A percentile compares a stretch with the other conserved stretches of the same genome.
phyloP scores from a whole-genome alignment of 2,113 vertebrate genomes.

The Pachyramphus minor region DNA sequence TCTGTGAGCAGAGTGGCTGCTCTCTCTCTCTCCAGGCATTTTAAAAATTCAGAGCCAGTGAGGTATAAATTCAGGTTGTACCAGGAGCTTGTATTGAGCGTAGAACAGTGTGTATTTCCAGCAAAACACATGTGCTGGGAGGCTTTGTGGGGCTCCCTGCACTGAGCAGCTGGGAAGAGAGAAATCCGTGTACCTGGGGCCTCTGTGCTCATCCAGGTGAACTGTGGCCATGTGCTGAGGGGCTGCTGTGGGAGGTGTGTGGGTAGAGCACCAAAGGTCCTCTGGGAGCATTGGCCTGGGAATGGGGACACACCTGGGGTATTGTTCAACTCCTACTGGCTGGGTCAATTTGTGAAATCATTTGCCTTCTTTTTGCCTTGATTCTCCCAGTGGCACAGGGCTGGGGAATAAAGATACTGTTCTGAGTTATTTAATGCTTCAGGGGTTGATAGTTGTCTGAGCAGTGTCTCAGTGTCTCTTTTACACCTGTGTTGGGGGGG shows the following conservation, averaged over 20 bases:
- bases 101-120: neutral
- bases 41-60: neutral
- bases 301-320: neutral
- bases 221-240: neutral
- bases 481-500: neutral
- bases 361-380: neutral
- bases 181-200: fast-evolving
- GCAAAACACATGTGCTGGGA: neutral
- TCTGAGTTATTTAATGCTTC: neutral
- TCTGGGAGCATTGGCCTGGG: neutral
- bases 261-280: neutral
- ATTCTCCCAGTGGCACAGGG: neutral
- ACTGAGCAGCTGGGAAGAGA: neutral
- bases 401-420: neutral
- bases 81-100: neutral
- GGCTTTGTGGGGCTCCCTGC: neutral
- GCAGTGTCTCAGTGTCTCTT: neutral
- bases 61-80: neutral
- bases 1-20: neutral
- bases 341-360: neutral
- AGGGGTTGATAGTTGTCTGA: neutral
- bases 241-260: neutral
- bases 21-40: neutral
- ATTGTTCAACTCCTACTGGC: neutral
- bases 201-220: neutral